Evolutionary conservation across 37 sponge, comb jelly and placozoan genomes (phyloP), one percentile per base, ranked within the genome.

Genomic region (Dysidea cf. avara): DNA sequence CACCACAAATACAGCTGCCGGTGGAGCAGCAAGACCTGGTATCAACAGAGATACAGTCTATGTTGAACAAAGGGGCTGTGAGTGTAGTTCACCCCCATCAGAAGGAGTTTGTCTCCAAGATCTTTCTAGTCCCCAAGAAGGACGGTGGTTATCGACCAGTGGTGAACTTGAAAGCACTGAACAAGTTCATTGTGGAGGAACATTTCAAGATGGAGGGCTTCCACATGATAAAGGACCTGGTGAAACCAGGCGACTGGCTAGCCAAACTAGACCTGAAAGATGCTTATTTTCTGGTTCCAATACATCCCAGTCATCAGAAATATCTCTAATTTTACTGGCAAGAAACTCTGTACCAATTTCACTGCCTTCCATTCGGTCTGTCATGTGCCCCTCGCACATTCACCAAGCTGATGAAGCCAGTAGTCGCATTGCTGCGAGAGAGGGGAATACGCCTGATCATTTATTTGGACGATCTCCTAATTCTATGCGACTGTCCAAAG

Each of bases 121-220:
- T 68, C 5, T 68, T 68, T 25, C 5, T 47, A 47, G 53, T 46
- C 49, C 51, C 51, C 9, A 68, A 68, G 53, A 9, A 16, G 7
- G 69, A 29, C 16, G 53, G n/a, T n/a, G n/a, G 53, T 4, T 68
- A 53, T 50, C 28, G 66, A 39, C 66, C 12, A 64, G 34, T 64
- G 11, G 17, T 68, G 31, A 68, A 68, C 52, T 28, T 68, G 30
- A 68, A 68, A 35, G 53, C 53, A 50, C 30, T 68, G 9, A 68
- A 68, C 69, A 46, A 47, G 31, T 47, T 49, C 53, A 5, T 68
- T 7, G 6, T 6, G 7, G 16, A 50, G 11, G 52, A 46, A 43
- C 69, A 68, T 28, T 68, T 68, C 69, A 68, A 68, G 52, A 68
- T 68, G 69, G 69, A 68, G 31, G 16, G 52, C 49, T 49, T 68